Conservation (phyloP, 1,140 invertebrate genomes). For the Drosophila murphyi region DNA sequence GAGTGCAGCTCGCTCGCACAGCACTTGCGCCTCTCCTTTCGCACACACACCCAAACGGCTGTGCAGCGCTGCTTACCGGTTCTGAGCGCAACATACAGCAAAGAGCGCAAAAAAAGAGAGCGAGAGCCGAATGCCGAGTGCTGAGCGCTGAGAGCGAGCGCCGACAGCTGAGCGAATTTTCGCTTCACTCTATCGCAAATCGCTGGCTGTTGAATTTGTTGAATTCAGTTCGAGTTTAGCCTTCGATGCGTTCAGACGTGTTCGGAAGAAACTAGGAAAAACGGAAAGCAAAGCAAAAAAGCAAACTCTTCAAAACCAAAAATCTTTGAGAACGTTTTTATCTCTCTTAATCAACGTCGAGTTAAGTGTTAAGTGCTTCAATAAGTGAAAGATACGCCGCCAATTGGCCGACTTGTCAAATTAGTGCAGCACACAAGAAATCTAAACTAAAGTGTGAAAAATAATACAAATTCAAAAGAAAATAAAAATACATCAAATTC, state of each 20-base stretch:
- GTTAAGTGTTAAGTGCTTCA: constrained; percentile 28
- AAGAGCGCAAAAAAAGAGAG: neutral
- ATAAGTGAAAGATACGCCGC: constrained; percentile 32
- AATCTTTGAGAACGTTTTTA: neutral
- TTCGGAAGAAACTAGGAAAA: constrained; percentile 66
- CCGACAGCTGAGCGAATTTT: constrained; percentile 15
- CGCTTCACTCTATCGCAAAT: constrained; percentile 58
- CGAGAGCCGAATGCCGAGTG: no score
- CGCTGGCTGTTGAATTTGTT: constrained; percentile 28
- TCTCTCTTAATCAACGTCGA: constrained; percentile 8
- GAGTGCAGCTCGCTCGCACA: constrained; percentile 53
- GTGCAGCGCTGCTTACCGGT: constrained; percentile 56
- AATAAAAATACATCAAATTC: constrained; percentile 15
- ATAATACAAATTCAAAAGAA: neutral
- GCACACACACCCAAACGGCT: constrained; percentile 10
- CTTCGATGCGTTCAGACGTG: constrained; percentile 82
- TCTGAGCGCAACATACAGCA: constrained; percentile 35
- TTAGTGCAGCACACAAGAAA: constrained; percentile 35
- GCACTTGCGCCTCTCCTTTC: constrained; percentile 41
- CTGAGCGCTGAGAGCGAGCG: neutral
- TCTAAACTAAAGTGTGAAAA: constrained; percentile 36
- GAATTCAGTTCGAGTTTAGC: constrained; percentile 82
- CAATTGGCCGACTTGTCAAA: constrained; percentile 29
- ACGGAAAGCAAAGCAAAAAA: constrained; percentile 36
- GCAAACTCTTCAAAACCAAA: constrained; percentile 20